A percentile compares a stretch with the other conserved stretches of the same genome.
These are phyloP conservation scores for Plectropomus leopardus DNA, from an alignment of 2,113 vertebrate species.

Conservation along the genomic window DNA sequence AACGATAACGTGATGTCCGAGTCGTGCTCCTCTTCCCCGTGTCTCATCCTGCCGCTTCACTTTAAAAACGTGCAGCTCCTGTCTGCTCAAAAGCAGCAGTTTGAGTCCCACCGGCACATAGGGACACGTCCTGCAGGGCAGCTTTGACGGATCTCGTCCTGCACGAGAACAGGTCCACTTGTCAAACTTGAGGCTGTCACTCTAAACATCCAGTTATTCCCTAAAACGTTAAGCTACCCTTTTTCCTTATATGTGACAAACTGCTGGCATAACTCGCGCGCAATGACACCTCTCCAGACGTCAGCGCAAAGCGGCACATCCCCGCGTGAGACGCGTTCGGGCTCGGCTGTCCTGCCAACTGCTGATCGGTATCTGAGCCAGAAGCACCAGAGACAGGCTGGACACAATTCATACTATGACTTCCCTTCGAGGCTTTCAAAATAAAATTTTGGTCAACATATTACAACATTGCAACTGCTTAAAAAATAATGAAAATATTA, in stretches of 20 bases:
- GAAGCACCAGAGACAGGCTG: neutral
- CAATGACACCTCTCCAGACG: conserved; percentile 7
- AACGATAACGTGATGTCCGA: conserved; percentile 54
- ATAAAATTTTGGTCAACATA: neutral
- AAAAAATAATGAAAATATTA: too few species aligned
- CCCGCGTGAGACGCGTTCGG: conserved; percentile 13
- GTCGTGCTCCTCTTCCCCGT: conserved; percentile 3
- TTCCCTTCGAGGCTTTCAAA: conserved; percentile 49
- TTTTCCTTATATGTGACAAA: neutral
- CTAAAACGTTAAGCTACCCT: rapidly evolving
- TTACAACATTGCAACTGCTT: too few species aligned
- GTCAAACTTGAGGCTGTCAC: conserved; percentile 48
- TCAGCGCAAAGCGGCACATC: conserved; percentile 25
- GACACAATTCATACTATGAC: rapidly evolving
- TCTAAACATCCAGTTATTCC: neutral
- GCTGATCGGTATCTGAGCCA: conserved; percentile 66
- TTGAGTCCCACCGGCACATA: neutral
- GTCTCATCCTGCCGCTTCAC: conserved; percentile 63
- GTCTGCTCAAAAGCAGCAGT: neutral
- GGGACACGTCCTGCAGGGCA: neutral
- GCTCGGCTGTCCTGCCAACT: conserved; percentile 66
- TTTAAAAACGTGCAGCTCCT: neutral
- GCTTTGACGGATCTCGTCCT: conserved; percentile 28
- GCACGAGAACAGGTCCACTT: conserved; percentile 38
- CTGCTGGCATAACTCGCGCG: neutral